Evolutionary conservation across 1,140 invertebrate genomes (phyloP).

Genomic region (Nasonia giraulti): DNA sequence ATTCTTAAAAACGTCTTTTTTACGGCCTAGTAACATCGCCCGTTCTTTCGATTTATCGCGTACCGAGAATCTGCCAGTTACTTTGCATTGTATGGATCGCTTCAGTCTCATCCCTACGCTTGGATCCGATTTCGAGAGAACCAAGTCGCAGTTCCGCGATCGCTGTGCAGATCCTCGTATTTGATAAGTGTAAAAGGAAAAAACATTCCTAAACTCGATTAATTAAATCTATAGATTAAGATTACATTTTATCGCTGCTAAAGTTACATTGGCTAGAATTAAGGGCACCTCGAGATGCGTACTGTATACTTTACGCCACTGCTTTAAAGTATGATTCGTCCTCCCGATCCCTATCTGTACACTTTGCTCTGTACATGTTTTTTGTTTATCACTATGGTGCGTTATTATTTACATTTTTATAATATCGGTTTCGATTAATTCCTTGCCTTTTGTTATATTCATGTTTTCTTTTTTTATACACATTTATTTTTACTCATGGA

Average conservation of each 20-base stretch:
- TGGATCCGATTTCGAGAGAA: conserved; percentile 25
- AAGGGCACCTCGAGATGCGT: conserved; percentile 39
- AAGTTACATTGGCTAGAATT: conserved; percentile 47
- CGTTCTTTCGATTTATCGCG: conserved; percentile 22
- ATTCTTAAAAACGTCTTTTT: conserved; percentile 29
- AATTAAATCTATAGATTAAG: conserved; percentile 45
- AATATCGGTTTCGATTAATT: conserved; percentile 26
- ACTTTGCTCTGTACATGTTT: conserved; percentile 41
- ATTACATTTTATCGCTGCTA: conserved; percentile 46
- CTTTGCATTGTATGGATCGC: conserved; percentile 7
- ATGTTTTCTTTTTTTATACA: conserved; percentile 28
- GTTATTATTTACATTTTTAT: conserved; percentile 52
- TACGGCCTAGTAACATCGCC: conserved; percentile 25
- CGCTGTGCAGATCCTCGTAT: conserved; percentile 4
- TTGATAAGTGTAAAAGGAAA: conserved; percentile 38
- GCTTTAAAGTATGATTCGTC: conserved; percentile 23
- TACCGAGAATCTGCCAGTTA: background rate
- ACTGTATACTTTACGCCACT: conserved; percentile 33
- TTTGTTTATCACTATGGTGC: conserved; percentile 32
- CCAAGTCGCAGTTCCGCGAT: conserved; percentile 21
- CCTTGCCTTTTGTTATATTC: conserved; percentile 14
- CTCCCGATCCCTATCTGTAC: conserved; percentile 39
- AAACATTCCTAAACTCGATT: conserved; percentile 18
- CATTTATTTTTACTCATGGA: conserved; percentile 3
- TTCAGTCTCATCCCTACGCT: conserved; percentile 21